These are phyloP conservation scores for Columbina picui DNA, from an alignment of 2,113 vertebrate genomes.

Conservation along the genomic window DNA sequence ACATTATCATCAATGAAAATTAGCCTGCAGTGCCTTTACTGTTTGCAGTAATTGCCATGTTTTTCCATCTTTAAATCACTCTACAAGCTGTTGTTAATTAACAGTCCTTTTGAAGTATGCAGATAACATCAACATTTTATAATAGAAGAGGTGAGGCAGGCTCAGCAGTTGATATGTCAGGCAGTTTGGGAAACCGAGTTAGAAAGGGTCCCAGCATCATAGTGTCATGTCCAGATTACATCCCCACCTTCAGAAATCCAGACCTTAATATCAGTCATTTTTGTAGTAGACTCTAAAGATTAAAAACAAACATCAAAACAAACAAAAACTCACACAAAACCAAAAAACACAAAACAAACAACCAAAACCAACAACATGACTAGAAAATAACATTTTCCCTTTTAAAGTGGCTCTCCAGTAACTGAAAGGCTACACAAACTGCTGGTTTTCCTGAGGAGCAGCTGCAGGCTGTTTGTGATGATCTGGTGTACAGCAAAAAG, in stretches of 20 bases:
- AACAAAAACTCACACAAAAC: not conserved
- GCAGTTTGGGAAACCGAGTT: not conserved
- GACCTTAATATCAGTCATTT: not conserved
- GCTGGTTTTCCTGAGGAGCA: not conserved
- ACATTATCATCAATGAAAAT: constrained; percentile 53
- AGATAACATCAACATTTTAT: constrained; percentile 35
- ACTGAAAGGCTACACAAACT: not conserved
- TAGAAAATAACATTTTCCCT: not conserved
- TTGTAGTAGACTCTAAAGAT: not conserved
- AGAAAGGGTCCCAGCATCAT: not conserved
- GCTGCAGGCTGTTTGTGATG: not conserved
- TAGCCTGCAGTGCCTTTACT: constrained; percentile 8
- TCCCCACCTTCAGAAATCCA: not conserved
- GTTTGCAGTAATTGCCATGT: constrained; percentile 42
- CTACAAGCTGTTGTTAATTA: constrained; percentile 55
- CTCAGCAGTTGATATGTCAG: not conserved
- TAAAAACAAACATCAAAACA: not conserved
- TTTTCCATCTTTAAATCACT: constrained; percentile 45
- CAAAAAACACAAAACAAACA: not conserved
- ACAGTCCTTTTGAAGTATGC: not conserved
- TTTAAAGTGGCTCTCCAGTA: not conserved
- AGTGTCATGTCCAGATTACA: not conserved
- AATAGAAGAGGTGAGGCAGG: not conserved
- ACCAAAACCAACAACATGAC: rapidly evolving
- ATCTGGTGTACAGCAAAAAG: not conserved